Base-by-base conservation (phyloP, 2,888 invertebrate genomes). In the Poecilobothrus nobilitatus region DNA sequence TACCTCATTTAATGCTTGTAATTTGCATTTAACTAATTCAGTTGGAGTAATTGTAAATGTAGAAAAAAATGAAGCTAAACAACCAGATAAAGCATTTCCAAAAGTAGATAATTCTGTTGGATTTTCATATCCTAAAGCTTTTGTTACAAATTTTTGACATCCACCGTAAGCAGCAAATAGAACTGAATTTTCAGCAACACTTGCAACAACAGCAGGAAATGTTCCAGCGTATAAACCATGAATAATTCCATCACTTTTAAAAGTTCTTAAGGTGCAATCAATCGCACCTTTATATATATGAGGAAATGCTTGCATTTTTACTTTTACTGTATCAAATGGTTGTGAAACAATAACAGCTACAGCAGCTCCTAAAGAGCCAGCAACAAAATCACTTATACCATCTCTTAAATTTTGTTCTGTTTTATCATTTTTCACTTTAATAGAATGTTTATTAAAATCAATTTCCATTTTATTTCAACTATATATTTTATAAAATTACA, bases 241-340 rank as follows among this genome's bases (percentile, higher is more conserved):
- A 2, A 88, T 80, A 37, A 97, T 81, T 3, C 98, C 98, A 81
- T 99, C 97, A 74, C 89, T 88, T 73, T 82, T 85, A 72, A 95
- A 86, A 0, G 98, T 99, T 78, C 89, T 85, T 71, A 87, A 83
- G 75, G 97, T 89, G 81, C 99, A 99, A 76, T 91, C 84, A 66
- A 88, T 83, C 89, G 96, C 95, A 74, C 90, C 92, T 72, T 86
- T 88, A 80, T 99, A 98, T 65, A 95, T 78, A 12, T 87, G 83
- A 0, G 98, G 98, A 79, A 97, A 99, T 63, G 98, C 95, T 84
- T 99, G 99, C 91, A 99, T 93, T 84, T 99, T 99, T 34, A 99
- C 99, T 87, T 99, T 99, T 0, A 99, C 91, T 9, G 98, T 99
- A 79, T 99, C 99, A 74, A 99, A 81, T 2, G 99, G 98, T 80